Evolutionary conservation across 2,888 invertebrate genomes (phyloP).

Genomic region (Tholera decimalis): DNA sequence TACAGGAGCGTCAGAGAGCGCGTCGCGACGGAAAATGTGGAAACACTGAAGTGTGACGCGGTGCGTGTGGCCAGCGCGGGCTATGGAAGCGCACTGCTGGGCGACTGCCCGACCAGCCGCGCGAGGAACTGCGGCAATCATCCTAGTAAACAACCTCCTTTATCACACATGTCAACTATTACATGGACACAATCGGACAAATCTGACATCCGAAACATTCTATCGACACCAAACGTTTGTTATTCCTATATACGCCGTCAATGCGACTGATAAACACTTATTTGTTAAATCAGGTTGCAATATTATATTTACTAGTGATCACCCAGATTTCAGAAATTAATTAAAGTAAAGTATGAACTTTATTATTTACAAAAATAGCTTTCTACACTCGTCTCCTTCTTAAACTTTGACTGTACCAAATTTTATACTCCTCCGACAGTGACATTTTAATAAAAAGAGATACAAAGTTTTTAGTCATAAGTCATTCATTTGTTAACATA

Average conservation of each 20-base stretch:
- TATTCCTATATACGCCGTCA: background rate
- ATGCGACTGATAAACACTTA: no score
- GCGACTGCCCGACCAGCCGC: slow-evolving; percentile 26
- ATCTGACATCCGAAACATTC: background rate
- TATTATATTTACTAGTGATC: background rate
- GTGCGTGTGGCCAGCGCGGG: slow-evolving; percentile 60
- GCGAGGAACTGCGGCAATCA: slow-evolving; percentile 14
- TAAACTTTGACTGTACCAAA: no score
- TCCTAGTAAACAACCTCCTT: slow-evolving; percentile 34
- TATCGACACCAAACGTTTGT: background rate
- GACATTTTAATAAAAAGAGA: no score
- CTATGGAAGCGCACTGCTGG: slow-evolving; percentile 61
- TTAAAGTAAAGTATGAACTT: no score
- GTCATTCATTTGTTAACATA: no score
- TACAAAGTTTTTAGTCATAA: no score
- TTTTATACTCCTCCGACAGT: no score
- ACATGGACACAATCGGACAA: slow-evolving; percentile 6
- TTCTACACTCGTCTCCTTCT: no score
- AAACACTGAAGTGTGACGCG: slow-evolving; percentile 32
- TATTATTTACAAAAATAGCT: no score
- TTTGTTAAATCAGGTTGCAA: slow-evolving; percentile 10
- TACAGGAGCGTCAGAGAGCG: slow-evolving; percentile 36
- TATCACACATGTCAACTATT: slow-evolving; percentile 24
- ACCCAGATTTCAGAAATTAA: no score
- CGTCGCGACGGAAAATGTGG: slow-evolving; percentile 53